phyloP scores from a whole-genome alignment of 2,888 invertebrate genomes.

The Cenopis cana region DNA sequence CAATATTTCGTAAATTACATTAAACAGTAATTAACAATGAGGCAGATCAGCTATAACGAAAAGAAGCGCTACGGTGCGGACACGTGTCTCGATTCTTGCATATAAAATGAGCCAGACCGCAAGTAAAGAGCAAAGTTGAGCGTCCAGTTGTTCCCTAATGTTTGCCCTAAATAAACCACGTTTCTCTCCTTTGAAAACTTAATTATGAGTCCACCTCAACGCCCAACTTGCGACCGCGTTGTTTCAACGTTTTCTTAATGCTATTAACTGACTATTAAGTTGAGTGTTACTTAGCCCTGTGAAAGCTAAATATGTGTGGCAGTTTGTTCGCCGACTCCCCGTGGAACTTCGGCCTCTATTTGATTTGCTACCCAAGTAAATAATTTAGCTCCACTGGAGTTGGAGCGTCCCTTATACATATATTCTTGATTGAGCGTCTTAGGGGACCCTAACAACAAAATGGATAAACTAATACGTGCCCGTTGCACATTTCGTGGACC shows the following conservation, averaged over 20 bases:
- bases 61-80: too few relatives aligned
- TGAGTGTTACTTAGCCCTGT: slow-evolving; percentile 55
- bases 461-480: slow-evolving; percentile 26
- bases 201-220: slow-evolving; percentile 63
- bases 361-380: slow-evolving; percentile 55
- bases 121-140: slow-evolving; percentile 51
- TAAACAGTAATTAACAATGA: too few relatives aligned
- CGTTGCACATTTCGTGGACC: slow-evolving; percentile 7
- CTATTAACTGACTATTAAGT: slow-evolving; percentile 60
- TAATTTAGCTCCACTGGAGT: slow-evolving; percentile 48
- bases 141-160: slow-evolving; percentile 58
- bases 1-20: too few relatives aligned
- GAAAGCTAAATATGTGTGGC: slow-evolving; percentile 55
- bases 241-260: slow-evolving; percentile 64
- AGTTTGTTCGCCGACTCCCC: slow-evolving; percentile 46
- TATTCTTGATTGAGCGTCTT: slow-evolving; percentile 38
- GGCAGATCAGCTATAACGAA: too few relatives aligned
- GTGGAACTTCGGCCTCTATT: slow-evolving; percentile 52
- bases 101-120: slow-evolving; percentile 58
- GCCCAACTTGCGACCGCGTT: slow-evolving; percentile 54
- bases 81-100: slow-evolving; percentile 53
- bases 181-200: slow-evolving; percentile 73
- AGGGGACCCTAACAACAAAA: slow-evolving; percentile 15
- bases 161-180: slow-evolving; percentile 69
- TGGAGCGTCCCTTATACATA: slow-evolving; percentile 30